These are phyloP conservation scores for Heteronetta atricapilla DNA, from an alignment of 2,113 vertebrate genomes.

Conservation along the genomic window DNA sequence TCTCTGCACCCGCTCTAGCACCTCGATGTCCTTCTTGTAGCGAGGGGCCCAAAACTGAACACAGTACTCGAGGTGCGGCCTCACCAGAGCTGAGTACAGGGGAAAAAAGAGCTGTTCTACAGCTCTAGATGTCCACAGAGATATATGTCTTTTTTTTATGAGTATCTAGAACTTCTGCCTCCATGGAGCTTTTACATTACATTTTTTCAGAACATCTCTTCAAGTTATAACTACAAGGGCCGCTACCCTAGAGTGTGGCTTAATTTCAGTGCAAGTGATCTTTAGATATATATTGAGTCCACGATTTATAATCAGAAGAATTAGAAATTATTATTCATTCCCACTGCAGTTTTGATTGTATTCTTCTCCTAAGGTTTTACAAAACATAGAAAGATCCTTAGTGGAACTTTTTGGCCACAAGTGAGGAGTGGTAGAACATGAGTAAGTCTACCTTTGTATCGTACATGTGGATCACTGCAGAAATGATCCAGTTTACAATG, in stretches of 20 bases:
- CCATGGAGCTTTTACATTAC: background rate
- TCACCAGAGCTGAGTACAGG: too few relatives aligned
- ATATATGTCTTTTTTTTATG: background rate
- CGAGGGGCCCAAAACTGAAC: too few relatives aligned
- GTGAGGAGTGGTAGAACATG: background rate
- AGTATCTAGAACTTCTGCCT: background rate
- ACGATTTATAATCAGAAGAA: background rate
- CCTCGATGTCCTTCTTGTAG: too few relatives aligned
- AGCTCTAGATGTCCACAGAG: background rate
- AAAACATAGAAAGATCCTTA: background rate
- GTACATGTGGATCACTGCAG: background rate
- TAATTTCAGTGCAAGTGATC: background rate
- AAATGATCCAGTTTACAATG: background rate
- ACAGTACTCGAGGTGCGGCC: too few relatives aligned
- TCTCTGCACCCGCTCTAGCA: too few relatives aligned
- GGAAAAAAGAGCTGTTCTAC: background rate
- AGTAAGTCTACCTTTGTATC: background rate
- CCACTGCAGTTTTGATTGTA: background rate
- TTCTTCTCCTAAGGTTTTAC: background rate
- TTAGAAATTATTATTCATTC: background rate
- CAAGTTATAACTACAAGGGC: background rate
- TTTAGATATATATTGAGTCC: background rate
- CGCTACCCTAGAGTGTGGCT: fast-evolving
- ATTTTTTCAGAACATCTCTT: background rate
- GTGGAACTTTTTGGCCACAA: background rate